Evolutionary conservation across 2,888 invertebrate genomes (phyloP).

Genomic region (Tipula unca): DNA sequence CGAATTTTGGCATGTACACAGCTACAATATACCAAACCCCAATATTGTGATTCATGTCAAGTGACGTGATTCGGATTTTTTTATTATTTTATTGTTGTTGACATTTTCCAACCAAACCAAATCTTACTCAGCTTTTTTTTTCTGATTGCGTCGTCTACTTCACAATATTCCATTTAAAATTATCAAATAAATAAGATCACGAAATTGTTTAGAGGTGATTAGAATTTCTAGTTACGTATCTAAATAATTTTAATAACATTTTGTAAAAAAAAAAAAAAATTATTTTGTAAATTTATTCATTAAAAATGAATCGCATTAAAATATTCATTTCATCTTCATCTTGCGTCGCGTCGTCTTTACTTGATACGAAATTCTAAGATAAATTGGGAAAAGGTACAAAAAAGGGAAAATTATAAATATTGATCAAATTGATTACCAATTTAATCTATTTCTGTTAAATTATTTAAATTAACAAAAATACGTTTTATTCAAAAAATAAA

Average conservation of each 20-base stretch:
- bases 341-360: background rate
- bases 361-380: background rate
- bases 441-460: constrained; percentile 8
- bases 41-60: background rate
- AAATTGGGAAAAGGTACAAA: background rate
- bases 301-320: background rate
- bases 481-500: background rate
- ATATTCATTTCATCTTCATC: background rate
- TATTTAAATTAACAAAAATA: constrained; percentile 4
- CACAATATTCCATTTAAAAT: background rate
- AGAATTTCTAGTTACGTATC: background rate
- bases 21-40: no score
- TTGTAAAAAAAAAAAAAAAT: background rate
- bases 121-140: background rate
- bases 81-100: no score
- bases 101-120: background rate
- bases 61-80: background rate
- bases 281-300: background rate
- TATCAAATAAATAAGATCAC: background rate
- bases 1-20: background rate
- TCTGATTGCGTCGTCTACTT: background rate
- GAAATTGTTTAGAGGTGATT: background rate
- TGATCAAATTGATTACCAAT: constrained; percentile 8
- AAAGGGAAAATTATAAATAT: background rate
- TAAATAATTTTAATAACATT: background rate